Percentiles rank a stretch among this genome's conserved stretches.
phyloP scores from a whole-genome alignment of 2,797 vertebrate genomes.

The Lagodon rhomboides region DNA sequence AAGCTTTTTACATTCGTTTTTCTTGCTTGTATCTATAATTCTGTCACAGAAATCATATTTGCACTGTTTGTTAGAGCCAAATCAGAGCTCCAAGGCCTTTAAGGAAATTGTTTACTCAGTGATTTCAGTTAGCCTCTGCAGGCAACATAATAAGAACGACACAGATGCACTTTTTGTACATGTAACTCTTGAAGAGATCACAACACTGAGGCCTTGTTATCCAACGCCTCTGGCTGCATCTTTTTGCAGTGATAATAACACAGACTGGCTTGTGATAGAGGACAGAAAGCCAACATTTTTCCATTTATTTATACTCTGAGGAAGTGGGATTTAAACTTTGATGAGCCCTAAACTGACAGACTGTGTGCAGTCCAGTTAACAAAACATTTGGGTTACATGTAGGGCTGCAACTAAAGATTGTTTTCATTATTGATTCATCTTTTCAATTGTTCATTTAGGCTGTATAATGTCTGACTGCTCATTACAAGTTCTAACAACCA shows the following conservation, averaged over 20 bases:
- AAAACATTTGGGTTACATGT: slow-evolving; percentile 21
- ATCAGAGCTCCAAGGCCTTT: background rate
- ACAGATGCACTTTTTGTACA: slow-evolving; percentile 26
- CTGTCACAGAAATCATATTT: slow-evolving; percentile 10
- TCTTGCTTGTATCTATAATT: slow-evolving; percentile 23
- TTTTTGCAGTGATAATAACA: slow-evolving; percentile 35
- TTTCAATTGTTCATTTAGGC: background rate
- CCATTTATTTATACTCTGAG: slow-evolving; percentile 11
- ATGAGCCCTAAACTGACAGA: slow-evolving; percentile 30
- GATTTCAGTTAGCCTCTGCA: slow-evolving; percentile 8
- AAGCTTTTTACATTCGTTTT: slow-evolving; percentile 32
- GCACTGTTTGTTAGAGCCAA: slow-evolving; percentile 4
- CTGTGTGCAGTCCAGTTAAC: slow-evolving; percentile 18
- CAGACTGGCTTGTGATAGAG: slow-evolving; percentile 41
- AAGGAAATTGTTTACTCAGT: slow-evolving; percentile 25
- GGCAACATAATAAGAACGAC: slow-evolving; percentile 27
- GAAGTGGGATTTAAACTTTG: slow-evolving; percentile 40
- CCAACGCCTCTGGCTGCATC: slow-evolving; percentile 31
- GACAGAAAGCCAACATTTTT: slow-evolving; percentile 29
- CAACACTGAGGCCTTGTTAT: slow-evolving; percentile 45
- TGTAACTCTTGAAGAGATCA: slow-evolving; percentile 30
- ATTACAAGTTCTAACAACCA: background rate
- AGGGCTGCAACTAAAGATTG: background rate
- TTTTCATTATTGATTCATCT: slow-evolving; percentile 17
- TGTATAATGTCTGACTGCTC: background rate